phyloP scores from a whole-genome alignment of 2,888 invertebrate genomes.

The Stratiomys singularior region DNA sequence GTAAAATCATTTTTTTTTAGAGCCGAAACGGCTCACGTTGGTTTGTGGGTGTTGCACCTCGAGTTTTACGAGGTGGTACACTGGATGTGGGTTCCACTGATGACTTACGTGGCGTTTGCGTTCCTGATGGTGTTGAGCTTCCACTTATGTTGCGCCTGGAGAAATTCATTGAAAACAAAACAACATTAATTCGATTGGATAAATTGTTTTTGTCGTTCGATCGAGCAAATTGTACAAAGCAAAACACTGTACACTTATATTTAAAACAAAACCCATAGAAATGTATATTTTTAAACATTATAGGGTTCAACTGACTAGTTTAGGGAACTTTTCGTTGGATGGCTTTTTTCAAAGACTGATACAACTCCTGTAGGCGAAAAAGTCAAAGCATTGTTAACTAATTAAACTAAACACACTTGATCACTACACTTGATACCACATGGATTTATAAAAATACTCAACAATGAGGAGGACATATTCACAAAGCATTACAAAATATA shows the following conservation, averaged over 20 bases:
- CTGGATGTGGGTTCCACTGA: conserved; percentile 62
- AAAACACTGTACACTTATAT: not conserved
- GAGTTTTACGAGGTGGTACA: conserved; percentile 59
- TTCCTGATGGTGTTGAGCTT: conserved; percentile 65
- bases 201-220: not conserved
- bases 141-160: conserved; percentile 64
- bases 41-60: conserved; percentile 64
- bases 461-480: no score
- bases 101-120: conserved; percentile 65
- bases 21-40: conserved; percentile 80
- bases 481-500: no score
- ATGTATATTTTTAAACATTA: no score
- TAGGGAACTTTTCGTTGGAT: no score
- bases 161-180: not conserved
- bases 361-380: no score
- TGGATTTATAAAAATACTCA: no score
- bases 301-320: no score
- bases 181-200: not conserved
- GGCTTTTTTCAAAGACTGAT: no score
- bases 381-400: no score
- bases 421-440: no score
- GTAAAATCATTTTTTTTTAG: conserved; percentile 66
- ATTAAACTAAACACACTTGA: no score
- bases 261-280: no score
- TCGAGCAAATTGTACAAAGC: not conserved